These are phyloP conservation scores for Drosophila ogumai DNA, from an alignment of 1,140 invertebrate genomes.

Conservation along the genomic window DNA sequence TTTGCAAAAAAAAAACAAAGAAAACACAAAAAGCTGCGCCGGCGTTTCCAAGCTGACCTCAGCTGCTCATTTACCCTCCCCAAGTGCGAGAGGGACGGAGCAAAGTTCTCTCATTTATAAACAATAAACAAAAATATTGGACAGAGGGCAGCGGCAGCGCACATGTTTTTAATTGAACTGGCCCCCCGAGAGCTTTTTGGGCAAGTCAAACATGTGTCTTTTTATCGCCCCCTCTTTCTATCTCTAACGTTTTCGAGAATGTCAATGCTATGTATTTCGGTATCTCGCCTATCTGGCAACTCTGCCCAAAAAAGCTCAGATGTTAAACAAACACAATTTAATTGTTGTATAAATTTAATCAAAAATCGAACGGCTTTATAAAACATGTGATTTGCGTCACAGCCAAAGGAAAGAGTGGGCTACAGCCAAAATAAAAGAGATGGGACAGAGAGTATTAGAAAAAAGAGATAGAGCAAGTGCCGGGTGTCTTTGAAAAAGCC, in stretches of 20 bases:
- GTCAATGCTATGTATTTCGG: conserved; percentile 47
- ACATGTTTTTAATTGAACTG: conserved; percentile 81
- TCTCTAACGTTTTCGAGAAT: conserved; percentile 17
- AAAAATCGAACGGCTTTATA: conserved; percentile 39
- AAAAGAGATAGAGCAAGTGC: conserved; percentile 32
- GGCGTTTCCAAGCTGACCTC: conserved; percentile 72
- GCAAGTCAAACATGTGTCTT: conserved; percentile 65
- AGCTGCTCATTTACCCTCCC: conserved; percentile 22
- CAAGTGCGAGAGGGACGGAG: conserved; percentile 29
- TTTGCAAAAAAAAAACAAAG: conserved; percentile 41
- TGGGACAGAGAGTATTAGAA: not conserved
- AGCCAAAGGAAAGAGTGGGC: conserved; percentile 29
- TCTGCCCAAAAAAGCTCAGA: conserved; percentile 33
- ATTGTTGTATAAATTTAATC: conserved; percentile 50
- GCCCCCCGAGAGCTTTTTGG: conserved; percentile 37
- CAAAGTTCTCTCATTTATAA: conserved; percentile 76
- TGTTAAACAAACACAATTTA: conserved; percentile 45
- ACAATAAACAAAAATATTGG: conserved; percentile 83
- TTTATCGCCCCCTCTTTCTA: not conserved
- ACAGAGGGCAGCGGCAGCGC: conserved; percentile 46
- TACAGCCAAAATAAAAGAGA: conserved; percentile 4
- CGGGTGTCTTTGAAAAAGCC: conserved; percentile 37
- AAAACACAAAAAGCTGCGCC: conserved; percentile 55
- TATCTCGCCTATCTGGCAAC: conserved; percentile 39
- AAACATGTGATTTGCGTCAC: conserved; percentile 57